Evolutionary conservation across 92 coral and sea anemone genomes (phyloP).

Genomic region (Pocillopora grandis): DNA sequence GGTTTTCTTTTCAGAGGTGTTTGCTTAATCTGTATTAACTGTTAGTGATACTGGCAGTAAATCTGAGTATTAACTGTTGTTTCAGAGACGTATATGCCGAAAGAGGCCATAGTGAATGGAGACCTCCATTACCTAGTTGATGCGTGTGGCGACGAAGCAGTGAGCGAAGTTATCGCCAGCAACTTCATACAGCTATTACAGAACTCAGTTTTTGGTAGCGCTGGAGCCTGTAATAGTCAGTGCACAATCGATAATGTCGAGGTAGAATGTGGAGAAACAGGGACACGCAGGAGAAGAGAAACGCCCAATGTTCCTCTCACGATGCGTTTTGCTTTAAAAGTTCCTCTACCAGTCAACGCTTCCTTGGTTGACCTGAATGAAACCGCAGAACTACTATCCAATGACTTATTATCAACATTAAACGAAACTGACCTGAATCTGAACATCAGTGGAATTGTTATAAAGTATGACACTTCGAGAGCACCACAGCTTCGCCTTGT

Average conservation of each 20-base stretch:
- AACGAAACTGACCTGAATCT: constrained; percentile 35
- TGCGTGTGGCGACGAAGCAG: constrained; percentile 11
- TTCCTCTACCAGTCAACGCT: constrained; percentile 3
- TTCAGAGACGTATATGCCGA: background rate
- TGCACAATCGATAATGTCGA: constrained; percentile 42
- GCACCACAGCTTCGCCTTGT: constrained; percentile 26
- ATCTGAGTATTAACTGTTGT: background rate
- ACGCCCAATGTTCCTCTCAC: background rate
- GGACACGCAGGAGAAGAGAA: constrained; percentile 24
- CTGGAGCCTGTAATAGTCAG: constrained; percentile 17
- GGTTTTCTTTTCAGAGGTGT: too few species aligned
- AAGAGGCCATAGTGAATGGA: constrained; percentile 9
- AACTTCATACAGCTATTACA: constrained; percentile 24
- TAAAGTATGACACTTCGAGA: constrained; percentile 24
- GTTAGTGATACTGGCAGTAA: background rate
- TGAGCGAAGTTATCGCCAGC: constrained; percentile 29
- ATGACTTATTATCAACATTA: constrained; percentile 26
- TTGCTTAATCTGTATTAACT: background rate
- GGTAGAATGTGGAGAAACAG: constrained; percentile 41
- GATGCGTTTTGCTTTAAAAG: constrained; percentile 7
- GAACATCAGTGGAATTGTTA: constrained; percentile 44
- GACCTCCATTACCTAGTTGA: constrained; percentile 31
- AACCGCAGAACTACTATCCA: constrained; percentile 26
- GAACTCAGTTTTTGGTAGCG: background rate
- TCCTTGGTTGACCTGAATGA: constrained; percentile 34